Base-by-base conservation (phyloP, 37 sponge, comb jelly and placozoan species). In the Axinella damicornis region DNA sequence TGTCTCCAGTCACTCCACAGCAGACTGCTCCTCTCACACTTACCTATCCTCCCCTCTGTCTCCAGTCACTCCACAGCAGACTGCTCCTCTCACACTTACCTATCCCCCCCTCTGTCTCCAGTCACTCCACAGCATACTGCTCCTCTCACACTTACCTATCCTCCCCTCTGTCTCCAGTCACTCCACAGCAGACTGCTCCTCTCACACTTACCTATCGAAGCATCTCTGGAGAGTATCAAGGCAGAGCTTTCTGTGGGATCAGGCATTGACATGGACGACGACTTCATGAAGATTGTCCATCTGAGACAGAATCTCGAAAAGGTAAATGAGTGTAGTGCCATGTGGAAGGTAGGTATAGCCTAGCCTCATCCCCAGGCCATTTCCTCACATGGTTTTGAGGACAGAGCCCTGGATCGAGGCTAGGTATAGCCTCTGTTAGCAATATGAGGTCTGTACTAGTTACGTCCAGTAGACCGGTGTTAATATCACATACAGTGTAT, bases 271-370 rank as follows among this genome's bases (percentile, higher is more conserved):
- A 72, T 60, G 73, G 92, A 90, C 31, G 85, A 70, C 17, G 63
- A 88, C 34, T 94, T 89, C 40, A 53, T 81, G 25, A 86, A 79
- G 52, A 69, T 97, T 25, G 73, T 95, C 22, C 83, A 76, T 35
- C 57, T 95, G 61, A 53, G 98, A 57, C 94, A 91, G 32, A 92
- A 97, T 83, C 76, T 97, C 60, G 98, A 97, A 81, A 97, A 97
- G 80, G 94, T 93, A 34, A 60, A 24, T 52, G 2, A 17, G 32
- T 71, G 58, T 16, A 25, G 57, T 40, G 33, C 18, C n/a, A 15
- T 40, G 56, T 53, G 33, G 18, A 22, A 28, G 18, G 14, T 56
- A 56, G 17, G 22, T 40, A 56, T n/a, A n/a, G n/a, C n/a, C n/a
- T 46, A 46, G 46, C 57, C 52, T 52, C 72, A 25, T 71, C 61